Base-by-base conservation (phyloP, 2,888 invertebrate genomes). In the Druceiella hillmani region DNA sequence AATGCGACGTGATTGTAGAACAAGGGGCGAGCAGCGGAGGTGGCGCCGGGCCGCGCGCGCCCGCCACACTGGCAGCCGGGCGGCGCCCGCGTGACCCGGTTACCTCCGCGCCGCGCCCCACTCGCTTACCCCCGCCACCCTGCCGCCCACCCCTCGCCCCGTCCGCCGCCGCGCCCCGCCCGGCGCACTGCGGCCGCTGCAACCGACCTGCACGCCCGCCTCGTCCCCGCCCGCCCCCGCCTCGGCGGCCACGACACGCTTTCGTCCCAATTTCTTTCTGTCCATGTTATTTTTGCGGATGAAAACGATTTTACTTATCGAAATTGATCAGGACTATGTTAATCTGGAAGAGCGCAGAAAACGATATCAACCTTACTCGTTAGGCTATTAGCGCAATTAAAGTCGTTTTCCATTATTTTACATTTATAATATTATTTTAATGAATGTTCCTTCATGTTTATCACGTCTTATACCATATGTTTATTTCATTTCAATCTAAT, bases 121-220 rank as follows among this genome's bases (percentile, higher is more conserved):
- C 31, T 17, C 31, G 31, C 31, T 17, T n/a, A 4, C 47, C 45
- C 45, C 37, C 46, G 45, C 43, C 33, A 34, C 27, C 43, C 43
- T 50, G 46, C 43, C 44, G 30, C 48, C 36, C 26, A 46, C 38
- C 47, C 37, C 46, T 41, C 48, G 52, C 47, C 52, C 51, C 49
- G 52, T 54, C 55, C 51, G 53, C 54, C 48, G 53, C 48, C 53
- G 48, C 55, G 61, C 58, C 55, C 54, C 61, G 65, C 69, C 58
- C 61, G 61, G 69, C 69, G 66, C 66, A 63, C 66, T 67, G 66
- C 67, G 64, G 68, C 69, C 64, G 69, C 66, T 69, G 66, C 52
- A 60, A 49, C 44, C 47, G 54, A 53, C 55, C 60, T 64, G 64
- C 61, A 65, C 70, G 73, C 62, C 58, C 56, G 51, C 52, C 48